A percentile compares a stretch with the other conserved stretches of the same genome.
These are phyloP conservation scores for Hippocampus barbouri DNA, from an alignment of 2,113 vertebrate genomes.

Conservation along the genomic window DNA sequence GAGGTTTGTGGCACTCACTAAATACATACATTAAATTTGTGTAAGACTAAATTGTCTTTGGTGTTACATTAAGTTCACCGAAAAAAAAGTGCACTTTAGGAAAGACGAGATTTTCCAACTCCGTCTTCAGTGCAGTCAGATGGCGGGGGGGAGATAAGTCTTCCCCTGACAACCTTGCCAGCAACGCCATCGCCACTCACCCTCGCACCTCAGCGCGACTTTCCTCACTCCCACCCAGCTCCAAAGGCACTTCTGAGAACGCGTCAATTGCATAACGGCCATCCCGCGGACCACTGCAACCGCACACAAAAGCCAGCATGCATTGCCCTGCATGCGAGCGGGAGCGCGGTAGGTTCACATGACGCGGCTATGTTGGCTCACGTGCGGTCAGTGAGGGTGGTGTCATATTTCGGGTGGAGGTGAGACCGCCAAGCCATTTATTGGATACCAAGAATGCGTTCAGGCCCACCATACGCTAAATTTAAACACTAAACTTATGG, in stretches of 20 bases:
- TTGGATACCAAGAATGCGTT: background rate
- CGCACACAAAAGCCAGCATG: slow-evolving; percentile 50
- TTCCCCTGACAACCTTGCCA: slow-evolving; percentile 26
- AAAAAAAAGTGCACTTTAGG: background rate
- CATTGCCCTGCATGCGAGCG: slow-evolving; percentile 12
- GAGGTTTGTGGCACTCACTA: no score
- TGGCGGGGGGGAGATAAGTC: background rate
- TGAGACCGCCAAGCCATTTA: slow-evolving; percentile 11
- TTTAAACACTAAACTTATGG: no score
- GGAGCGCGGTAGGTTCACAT: slow-evolving; percentile 37
- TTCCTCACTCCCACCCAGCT: slow-evolving; percentile 49
- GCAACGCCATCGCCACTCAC: slow-evolving; percentile 31
- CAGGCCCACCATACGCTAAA: background rate
- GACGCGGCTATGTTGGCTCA: slow-evolving; percentile 34
- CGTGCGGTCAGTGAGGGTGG: slow-evolving; percentile 13
- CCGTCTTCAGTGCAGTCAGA: background rate
- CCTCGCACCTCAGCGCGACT: slow-evolving; percentile 58
- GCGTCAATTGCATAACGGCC: slow-evolving; percentile 45
- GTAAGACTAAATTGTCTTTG: background rate
- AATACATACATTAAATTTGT: background rate
- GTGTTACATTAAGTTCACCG: background rate
- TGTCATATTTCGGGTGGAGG: slow-evolving; percentile 34
- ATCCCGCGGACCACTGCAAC: slow-evolving; percentile 40
- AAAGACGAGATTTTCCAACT: background rate
- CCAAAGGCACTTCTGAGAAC: slow-evolving; percentile 56